Evolutionary conservation across 2,113 vertebrate species (phyloP).

Genomic region (Paracanthobrama guichenoti): DNA sequence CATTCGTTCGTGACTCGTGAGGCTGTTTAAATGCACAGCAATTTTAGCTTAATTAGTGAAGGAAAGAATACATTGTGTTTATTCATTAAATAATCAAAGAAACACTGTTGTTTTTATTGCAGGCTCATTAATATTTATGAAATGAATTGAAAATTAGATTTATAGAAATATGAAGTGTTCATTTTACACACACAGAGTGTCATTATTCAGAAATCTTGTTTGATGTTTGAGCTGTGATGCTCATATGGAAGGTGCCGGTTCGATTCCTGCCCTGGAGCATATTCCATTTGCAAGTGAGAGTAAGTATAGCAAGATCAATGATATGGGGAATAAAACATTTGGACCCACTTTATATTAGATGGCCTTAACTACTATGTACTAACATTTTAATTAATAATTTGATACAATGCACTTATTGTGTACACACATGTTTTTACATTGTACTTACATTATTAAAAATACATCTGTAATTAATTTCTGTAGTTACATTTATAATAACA

Average conservation of each 20-base stretch:
- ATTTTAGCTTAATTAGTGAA: slow-evolving; percentile 52
- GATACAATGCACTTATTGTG: too few relatives aligned
- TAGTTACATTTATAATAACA: too few relatives aligned
- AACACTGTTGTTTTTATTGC: slow-evolving; percentile 20
- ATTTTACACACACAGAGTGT: not conserved
- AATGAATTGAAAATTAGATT: not conserved
- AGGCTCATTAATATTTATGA: slow-evolving; percentile 15
- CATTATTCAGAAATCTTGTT: not conserved
- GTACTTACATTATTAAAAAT: too few relatives aligned
- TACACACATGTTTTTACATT: too few relatives aligned
- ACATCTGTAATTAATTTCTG: too few relatives aligned
- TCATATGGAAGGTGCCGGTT: too few relatives aligned
- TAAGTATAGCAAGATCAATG: not conserved
- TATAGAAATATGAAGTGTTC: not conserved
- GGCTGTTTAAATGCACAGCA: slow-evolving; percentile 47
- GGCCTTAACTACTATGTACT: too few relatives aligned
- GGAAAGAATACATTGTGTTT: slow-evolving; percentile 31
- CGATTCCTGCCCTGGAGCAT: not conserved
- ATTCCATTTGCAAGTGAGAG: not conserved
- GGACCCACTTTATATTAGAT: too few relatives aligned
- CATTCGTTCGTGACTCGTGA: slow-evolving; percentile 17
- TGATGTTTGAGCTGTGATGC: not conserved
- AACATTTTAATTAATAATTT: too few relatives aligned
- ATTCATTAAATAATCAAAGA: slow-evolving; percentile 47
- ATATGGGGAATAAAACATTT: not conserved